Evolutionary conservation across 2,113 vertebrate genomes (phyloP).

Genomic region (Myrmecophaga tridactyla): DNA sequence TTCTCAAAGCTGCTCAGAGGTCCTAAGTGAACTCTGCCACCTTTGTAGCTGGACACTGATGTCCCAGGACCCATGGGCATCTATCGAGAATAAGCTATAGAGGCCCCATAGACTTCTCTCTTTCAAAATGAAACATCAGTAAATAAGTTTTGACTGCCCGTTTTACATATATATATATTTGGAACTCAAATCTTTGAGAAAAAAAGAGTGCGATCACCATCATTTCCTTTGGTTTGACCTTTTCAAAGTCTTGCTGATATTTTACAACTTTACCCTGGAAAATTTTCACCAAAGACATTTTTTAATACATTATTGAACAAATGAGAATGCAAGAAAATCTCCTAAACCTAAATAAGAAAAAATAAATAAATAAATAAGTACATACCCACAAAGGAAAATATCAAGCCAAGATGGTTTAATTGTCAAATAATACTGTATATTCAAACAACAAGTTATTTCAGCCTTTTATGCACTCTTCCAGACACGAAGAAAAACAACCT

Average conservation of each 20-base stretch:
- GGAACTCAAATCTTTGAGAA: background rate
- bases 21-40: background rate
- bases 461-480: background rate
- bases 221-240: background rate
- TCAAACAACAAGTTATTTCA: background rate
- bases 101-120: background rate
- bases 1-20: background rate
- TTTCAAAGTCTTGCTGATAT: background rate
- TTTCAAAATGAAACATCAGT: background rate
- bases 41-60: background rate
- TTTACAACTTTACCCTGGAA: background rate
- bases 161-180: background rate
- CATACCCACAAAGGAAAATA: background rate
- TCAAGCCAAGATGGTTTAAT: background rate
- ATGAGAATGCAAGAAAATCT: background rate
- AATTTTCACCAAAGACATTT: background rate
- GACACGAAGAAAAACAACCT: background rate
- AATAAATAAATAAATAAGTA: background rate
- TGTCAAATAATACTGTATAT: background rate
- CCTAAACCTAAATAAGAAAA: background rate
- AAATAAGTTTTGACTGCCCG: background rate
- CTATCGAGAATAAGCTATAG: background rate
- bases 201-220: background rate
- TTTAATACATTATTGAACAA: background rate
- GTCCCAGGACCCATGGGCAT: background rate